Conservation (phyloP, 30 jellyfish, hydroid and myxozoan genomes). For the Cassiopea andromeda region DNA sequence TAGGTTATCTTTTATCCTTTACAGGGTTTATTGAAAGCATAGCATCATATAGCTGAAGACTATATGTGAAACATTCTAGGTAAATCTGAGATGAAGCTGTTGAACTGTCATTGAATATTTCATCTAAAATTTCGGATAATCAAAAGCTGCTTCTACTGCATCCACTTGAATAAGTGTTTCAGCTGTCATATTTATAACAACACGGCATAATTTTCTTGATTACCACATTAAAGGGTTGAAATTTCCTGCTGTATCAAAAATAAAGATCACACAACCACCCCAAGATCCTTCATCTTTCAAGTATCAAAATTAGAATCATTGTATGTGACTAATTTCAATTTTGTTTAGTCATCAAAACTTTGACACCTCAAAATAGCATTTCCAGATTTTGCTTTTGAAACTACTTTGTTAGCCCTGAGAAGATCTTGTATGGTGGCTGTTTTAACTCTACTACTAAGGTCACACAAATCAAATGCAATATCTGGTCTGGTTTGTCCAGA, state of each 20-base stretch:
- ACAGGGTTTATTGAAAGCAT: conserved; percentile 45
- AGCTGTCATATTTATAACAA: conserved; percentile 43
- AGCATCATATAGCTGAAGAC: conserved; percentile 52
- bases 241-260: no score
- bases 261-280: no score
- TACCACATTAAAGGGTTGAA: conserved; percentile 33
- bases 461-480: conserved; percentile 32
- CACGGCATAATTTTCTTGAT: conserved; percentile 37
- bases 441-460: conserved; percentile 20
- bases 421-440: conserved; percentile 11
- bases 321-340: no score
- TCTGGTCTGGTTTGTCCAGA: conserved; percentile 55
- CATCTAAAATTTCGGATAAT: conserved; percentile 23
- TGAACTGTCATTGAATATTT: not conserved
- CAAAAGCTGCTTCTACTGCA: conserved; percentile 47
- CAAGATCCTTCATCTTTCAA: no score
- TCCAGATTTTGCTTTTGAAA: not conserved
- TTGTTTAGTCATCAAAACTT: no score
- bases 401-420: conserved; percentile 33
- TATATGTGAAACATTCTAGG: conserved; percentile 50
- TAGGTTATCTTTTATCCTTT: conserved; percentile 35
- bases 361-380: no score
- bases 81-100: not conserved
- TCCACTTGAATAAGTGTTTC: conserved; percentile 18
- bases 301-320: no score